Percentiles rank a stretch among this genome's conserved stretches.
Evolutionary conservation across 1,140 invertebrate species (phyloP).

Genomic region (Conus betulinus): DNA sequence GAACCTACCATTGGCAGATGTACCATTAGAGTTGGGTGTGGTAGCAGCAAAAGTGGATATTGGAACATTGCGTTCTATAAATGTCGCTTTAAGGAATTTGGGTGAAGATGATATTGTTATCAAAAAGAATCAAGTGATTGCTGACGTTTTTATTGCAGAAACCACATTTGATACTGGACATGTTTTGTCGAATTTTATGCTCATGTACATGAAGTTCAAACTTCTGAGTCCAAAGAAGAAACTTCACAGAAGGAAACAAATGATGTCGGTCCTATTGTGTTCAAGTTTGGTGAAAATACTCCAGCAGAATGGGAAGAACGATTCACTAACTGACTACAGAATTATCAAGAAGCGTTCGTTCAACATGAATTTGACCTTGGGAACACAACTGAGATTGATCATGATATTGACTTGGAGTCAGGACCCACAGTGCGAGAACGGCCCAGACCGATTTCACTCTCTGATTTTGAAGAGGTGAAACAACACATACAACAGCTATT

Average conservation of each 20-base stretch:
- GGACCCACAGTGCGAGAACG: neutral
- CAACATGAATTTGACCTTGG: conserved; percentile 1
- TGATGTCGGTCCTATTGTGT: neutral
- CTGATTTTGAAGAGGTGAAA: neutral
- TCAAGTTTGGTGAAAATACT: conserved; percentile 7
- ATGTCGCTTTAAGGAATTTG: neutral
- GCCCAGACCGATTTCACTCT: neutral
- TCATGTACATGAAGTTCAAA: neutral
- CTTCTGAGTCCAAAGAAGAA: neutral
- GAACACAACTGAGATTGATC: too few species aligned
- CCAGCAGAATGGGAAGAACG: neutral
- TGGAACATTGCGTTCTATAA: neutral
- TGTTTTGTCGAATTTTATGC: neutral
- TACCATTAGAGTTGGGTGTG: neutral
- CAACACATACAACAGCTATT: neutral
- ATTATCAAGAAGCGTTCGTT: neutral
- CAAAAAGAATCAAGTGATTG: neutral
- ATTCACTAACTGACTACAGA: neutral
- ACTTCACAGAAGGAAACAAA: neutral
- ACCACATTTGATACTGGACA: neutral
- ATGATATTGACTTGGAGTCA: neutral
- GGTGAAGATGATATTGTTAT: neutral
- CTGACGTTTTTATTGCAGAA: neutral
- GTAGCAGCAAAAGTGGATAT: neutral
- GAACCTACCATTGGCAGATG: neutral